These are phyloP conservation scores for Rhagonycha lutea DNA, from an alignment of 2,888 invertebrate genomes.

Conservation along the genomic window DNA sequence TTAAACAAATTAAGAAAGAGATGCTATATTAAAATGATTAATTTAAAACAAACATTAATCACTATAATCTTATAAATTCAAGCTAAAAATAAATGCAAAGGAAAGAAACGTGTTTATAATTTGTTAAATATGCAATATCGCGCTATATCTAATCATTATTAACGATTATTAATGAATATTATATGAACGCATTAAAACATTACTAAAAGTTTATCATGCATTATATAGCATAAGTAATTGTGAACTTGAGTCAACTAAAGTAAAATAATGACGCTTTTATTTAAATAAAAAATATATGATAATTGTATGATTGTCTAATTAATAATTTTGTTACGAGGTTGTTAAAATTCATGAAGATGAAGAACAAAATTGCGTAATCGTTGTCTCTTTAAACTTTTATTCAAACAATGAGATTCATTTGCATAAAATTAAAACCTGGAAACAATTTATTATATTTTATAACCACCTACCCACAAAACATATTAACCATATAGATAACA, in stretches of 20 bases:
- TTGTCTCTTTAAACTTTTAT: neutral
- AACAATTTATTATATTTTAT: no score
- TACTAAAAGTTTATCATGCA: neutral
- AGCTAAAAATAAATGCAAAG: neutral
- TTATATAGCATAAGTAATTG: neutral
- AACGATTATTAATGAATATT: neutral
- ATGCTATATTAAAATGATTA: neutral
- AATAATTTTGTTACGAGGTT: neutral
- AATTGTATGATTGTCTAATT: neutral
- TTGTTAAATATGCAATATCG: neutral
- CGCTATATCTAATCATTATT: neutral
- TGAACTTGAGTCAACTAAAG: neutral
- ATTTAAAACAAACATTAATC: neutral
- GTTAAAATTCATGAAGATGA: neutral
- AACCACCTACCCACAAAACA: no score
- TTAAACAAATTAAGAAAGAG: neutral
- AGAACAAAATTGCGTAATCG: neutral
- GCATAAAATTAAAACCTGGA: no score
- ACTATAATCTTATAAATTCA: neutral
- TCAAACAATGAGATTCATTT: neutral
- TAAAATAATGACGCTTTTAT: neutral
- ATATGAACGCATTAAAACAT: neutral
- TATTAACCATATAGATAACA: no score
- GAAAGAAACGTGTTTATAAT: neutral
- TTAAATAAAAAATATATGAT: neutral